Evolutionary conservation across 53 echinoderm and acorn worm species (phyloP).

Genomic region (Patiria pectinifera): DNA sequence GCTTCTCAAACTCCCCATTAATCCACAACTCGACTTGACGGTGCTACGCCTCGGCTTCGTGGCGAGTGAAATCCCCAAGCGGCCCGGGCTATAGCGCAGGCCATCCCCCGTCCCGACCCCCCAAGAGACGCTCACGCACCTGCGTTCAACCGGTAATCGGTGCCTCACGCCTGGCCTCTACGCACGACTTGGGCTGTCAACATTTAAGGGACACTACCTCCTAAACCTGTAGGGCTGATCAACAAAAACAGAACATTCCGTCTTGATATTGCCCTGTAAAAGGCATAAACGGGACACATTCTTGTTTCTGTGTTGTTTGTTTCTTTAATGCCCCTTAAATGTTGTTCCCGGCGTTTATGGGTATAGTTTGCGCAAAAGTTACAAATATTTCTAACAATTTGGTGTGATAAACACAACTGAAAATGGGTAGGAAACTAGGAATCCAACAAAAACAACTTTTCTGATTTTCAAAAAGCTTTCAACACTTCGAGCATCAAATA

Average conservation of each 20-base stretch:
- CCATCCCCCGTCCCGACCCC: background rate
- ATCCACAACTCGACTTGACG: slow-evolving; percentile 17
- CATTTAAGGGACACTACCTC: background rate
- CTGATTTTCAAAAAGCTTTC: background rate
- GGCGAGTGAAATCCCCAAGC: slow-evolving; percentile 12
- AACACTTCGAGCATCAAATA: background rate
- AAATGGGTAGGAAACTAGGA: background rate
- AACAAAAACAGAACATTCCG: too few species aligned
- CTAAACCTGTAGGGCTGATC: background rate
- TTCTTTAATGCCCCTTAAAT: too few species aligned
- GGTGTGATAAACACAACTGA: background rate
- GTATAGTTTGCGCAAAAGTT: too few species aligned
- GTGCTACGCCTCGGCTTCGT: background rate
- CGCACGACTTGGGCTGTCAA: background rate
- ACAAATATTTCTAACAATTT: too few species aligned
- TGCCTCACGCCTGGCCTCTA: slow-evolving; percentile 5
- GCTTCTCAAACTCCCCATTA: background rate
- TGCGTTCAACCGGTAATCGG: slow-evolving; percentile 42
- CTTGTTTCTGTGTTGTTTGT: too few species aligned
- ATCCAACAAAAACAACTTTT: background rate
- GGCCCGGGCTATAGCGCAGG: slow-evolving; percentile 1
- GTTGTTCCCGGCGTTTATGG: too few species aligned
- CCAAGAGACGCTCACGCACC: slow-evolving; percentile 12
- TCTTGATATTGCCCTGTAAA: too few species aligned
- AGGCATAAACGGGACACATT: too few species aligned